Evolutionary conservation across 2,113 vertebrate species (phyloP), one percentile per base, ranked within the genome.

Genomic region (Apus apus): DNA sequence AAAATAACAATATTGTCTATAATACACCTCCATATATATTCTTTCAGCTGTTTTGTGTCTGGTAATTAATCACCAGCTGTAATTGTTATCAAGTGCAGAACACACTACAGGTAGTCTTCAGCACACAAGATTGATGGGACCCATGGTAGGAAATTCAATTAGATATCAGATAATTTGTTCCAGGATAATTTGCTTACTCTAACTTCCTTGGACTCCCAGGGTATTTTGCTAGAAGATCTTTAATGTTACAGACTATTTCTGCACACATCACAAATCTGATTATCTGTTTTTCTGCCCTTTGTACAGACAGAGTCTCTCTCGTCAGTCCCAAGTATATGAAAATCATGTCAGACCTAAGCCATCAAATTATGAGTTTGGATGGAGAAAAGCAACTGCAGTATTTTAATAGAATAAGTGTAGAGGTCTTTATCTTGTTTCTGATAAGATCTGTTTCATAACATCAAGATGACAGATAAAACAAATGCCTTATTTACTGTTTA

Each of bases 121-220:
- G 48, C 34, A 54, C 25, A 57, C 8, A 43, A 79, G 72, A 95
- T 11, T 82, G 80, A 93, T 76, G 60, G 8, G 19, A 85, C 5
- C 8, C 48, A 58, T 64, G 53, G 36, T 11, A 85, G 78, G 60
- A 86, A 86, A 94, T 94, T 92, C 67, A 74, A 51, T 92, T 92
- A 85, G 56, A 40, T 85, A 91, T 46, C 26, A 38, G 66, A 50
- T 76, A 82, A 86, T 90, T 90, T 90, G 74, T 94, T 96, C 75
- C 48, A 86, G 38, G 75, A 84, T 74, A 71, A 92, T 96, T 89
- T 90, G 70, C 62, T 96, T 90, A 81, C 61, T 92, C 72, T 84
- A 93, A 77, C 40, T 86, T 82, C 19, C 36, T 87, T 66, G 11
- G 80, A 80, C 48, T 92, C 66, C 73, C 38, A 36, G 48, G 70